Percentiles rank a stretch among this genome's conserved stretches.
Conservation (phyloP, 2,888 invertebrate genomes). For the Salticus scenicus region DNA sequence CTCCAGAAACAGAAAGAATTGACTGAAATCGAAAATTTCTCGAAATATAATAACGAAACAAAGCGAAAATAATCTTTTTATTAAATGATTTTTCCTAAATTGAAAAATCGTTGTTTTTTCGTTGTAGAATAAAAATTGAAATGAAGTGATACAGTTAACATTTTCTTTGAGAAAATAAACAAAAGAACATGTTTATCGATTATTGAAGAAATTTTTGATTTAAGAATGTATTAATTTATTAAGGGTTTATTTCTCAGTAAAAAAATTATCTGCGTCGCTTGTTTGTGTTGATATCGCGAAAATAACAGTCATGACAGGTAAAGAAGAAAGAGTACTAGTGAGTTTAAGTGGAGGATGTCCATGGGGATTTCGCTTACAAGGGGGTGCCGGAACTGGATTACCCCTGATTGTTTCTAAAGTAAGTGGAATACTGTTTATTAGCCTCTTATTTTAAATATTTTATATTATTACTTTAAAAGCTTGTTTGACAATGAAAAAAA, state of each 20-base stretch:
- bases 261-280: no score
- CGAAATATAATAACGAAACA: neutral
- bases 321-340: conserved; percentile 51
- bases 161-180: neutral
- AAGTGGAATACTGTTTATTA: no score
- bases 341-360: conserved; percentile 71
- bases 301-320: conserved; percentile 20
- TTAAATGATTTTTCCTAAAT: no score
- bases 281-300: no score
- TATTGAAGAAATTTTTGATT: no score
- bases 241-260: no score
- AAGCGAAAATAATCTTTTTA: neutral
- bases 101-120: neutral
- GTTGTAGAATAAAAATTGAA: neutral
- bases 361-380: conserved; percentile 72
- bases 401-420: conserved; percentile 72
- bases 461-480: no score
- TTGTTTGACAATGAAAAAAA: no score
- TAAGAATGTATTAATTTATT: no score
- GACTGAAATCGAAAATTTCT: neutral
- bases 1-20: neutral
- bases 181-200: neutral
- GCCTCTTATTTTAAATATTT: no score
- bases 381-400: conserved; percentile 69
- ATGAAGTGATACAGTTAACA: no score